These are phyloP conservation scores for Eupithecia pulchellata DNA, from an alignment of 2,888 invertebrate species.

Conservation along the genomic window DNA sequence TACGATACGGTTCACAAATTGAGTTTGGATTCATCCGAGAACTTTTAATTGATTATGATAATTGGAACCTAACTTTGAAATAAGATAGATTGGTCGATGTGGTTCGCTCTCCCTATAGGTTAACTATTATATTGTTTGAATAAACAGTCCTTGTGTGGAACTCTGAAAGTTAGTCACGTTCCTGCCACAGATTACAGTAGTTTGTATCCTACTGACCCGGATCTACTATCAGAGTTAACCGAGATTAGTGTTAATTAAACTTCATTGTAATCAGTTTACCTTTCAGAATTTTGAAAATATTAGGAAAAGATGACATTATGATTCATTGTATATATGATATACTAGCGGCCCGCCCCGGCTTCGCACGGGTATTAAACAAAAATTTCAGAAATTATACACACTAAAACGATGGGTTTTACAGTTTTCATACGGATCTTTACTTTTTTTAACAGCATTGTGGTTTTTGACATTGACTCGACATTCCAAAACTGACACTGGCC, in stretches of 20 bases:
- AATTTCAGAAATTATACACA: too few relatives aligned
- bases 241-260: constrained; percentile 5
- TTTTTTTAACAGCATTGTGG: too few relatives aligned
- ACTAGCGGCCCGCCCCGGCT: too few relatives aligned
- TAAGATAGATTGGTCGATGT: background rate
- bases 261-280: background rate
- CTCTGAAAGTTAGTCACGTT: constrained; percentile 23
- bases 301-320: background rate
- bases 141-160: constrained; percentile 9
- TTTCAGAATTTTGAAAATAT: background rate
- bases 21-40: constrained; percentile 12
- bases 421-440: too few relatives aligned
- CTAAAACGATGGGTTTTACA: too few relatives aligned
- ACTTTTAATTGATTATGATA: constrained; percentile 11
- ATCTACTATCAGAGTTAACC: constrained; percentile 23
- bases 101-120: background rate
- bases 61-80: background rate
- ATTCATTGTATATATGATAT: too few relatives aligned
- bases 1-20: background rate
- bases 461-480: too few relatives aligned
- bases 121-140: constrained; percentile 10
- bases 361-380: too few relatives aligned
- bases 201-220: constrained; percentile 7
- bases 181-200: background rate
- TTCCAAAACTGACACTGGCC: too few relatives aligned